phyloP scores from a whole-genome alignment of 1,140 invertebrate genomes.

The Whitmania pigra region DNA sequence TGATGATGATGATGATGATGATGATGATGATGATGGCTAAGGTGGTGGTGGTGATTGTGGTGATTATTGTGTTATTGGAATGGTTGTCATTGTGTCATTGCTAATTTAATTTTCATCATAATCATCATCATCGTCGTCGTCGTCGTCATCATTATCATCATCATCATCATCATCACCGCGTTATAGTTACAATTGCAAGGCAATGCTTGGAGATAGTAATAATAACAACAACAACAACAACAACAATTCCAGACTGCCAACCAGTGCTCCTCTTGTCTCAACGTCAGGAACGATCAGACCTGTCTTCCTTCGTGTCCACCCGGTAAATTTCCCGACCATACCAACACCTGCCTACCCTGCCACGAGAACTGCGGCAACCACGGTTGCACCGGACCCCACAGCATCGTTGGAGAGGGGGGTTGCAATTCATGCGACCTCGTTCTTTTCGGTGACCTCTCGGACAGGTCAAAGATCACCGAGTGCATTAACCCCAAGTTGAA shows the following conservation, averaged over 20 bases:
- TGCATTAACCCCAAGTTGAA: conserved; percentile 29
- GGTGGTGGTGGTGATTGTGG: too few species aligned
- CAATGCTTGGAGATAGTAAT: too few species aligned
- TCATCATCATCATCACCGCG: neutral
- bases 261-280: conserved; percentile 69
- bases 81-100: too few species aligned
- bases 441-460: neutral
- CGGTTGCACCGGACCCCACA: conserved; percentile 67
- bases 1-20: too few species aligned
- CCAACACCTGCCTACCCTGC: conserved; percentile 63
- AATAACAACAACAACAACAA: neutral
- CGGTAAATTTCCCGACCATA: conserved; percentile 58
- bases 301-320: conserved; percentile 71
- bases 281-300: conserved; percentile 70
- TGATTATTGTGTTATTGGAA: too few species aligned
- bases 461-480: conserved; percentile 17
- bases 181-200: neutral
- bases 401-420: neutral
- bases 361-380: conserved; percentile 70
- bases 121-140: too few species aligned
- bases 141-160: too few species aligned
- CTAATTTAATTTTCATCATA: too few species aligned
- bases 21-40: too few species aligned
- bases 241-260: conserved; percentile 50
- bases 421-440: conserved; percentile 17